Evolutionary conservation across 2,888 invertebrate species (phyloP).

Genomic region (Nephrotoma appendiculata): DNA sequence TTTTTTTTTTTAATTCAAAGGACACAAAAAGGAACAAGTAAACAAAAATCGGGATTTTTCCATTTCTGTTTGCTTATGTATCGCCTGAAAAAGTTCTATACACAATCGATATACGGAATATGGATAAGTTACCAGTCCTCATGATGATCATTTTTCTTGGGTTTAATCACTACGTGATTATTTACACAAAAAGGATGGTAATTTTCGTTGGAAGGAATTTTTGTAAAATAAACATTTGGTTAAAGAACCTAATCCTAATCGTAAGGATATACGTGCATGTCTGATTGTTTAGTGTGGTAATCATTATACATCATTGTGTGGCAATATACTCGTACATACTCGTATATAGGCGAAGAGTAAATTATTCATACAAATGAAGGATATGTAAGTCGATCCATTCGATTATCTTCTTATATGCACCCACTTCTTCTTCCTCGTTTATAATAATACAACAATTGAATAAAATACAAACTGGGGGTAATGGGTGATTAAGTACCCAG

Average conservation of each 20-base stretch:
- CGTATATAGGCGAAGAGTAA: background rate
- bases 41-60: background rate
- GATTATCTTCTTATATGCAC: background rate
- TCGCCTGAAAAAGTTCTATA: background rate
- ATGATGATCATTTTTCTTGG: background rate
- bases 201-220: background rate
- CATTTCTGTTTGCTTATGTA: background rate
- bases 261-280: background rate
- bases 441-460: background rate
- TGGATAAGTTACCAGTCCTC: background rate
- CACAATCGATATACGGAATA: background rate
- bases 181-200: background rate
- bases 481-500: background rate
- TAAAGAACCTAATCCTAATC: background rate
- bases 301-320: background rate
- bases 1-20: conserved; percentile 6
- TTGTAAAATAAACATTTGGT: background rate
- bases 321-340: background rate
- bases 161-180: background rate
- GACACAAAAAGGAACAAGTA: background rate
- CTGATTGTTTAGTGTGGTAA: background rate
- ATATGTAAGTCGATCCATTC: background rate
- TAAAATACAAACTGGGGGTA: background rate
- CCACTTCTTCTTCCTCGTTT: background rate
- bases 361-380: background rate